Evolutionary conservation across 2,888 invertebrate genomes (phyloP), one percentile per base, ranked within the genome.

Genomic region (Clivina fossor): DNA sequence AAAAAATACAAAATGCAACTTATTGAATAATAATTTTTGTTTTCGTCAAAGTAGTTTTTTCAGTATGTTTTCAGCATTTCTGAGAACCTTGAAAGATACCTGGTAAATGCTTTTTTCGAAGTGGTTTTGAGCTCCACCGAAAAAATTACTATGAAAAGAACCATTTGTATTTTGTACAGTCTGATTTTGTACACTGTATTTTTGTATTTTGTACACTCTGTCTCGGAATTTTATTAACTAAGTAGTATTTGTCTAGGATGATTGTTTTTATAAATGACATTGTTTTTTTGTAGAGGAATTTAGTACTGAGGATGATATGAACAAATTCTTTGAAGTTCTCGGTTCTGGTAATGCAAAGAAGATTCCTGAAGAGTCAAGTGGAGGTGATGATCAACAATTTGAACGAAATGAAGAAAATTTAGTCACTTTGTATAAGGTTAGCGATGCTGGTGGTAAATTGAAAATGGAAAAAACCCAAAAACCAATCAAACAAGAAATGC

Each of bases 291-390:
- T 70, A 84, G 86, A 86, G 66, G 80, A 80, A 56, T 82, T 76
- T 64, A 83, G 86, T 54, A 80, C 79, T 4, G 80, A 81, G 0
- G 71, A 71, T 15, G 89, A 89, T 40, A 76, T 83, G 4, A 78
- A 83, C 54, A 79, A 80, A 43, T 94, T 90, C 80, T 94, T 93
- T 76, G 79, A 80, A 3, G 83, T 85, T 1, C 78, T 94, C 8
- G 94, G 93, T 11, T 87, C 88, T 3, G 91, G 90, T 0, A 78
- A 80, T 5, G 77, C 79, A 30, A 77, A 77, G 58, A 76, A 81
- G 22, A 84, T 91, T 1, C 86, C 88, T 0, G 85, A 88, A 48
- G 88, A 86, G 43, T 80, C 81, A 0, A 79, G 81, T 0, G 85
- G 84, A 0, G 90, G 86, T 26, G 90, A 91, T 66, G 92, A 92